Conservation (phyloP, 1,140 invertebrate species). For the Aphis craccivora region DNA sequence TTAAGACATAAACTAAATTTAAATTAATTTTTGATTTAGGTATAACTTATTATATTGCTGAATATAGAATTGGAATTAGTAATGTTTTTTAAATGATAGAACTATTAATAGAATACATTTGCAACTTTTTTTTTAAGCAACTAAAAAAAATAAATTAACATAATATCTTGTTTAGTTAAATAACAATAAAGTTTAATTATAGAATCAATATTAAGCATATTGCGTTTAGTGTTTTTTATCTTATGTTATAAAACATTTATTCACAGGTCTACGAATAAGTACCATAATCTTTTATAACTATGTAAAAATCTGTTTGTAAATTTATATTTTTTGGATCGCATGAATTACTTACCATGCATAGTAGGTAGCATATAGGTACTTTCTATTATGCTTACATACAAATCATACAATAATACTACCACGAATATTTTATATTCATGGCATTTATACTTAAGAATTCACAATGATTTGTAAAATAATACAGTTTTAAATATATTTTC, state of each 20-base stretch:
- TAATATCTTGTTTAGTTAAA: not conserved
- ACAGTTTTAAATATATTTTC: too few relatives aligned
- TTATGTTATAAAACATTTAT: not conserved
- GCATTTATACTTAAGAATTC: too few relatives aligned
- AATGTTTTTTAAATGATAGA: not conserved
- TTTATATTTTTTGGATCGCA: too few relatives aligned
- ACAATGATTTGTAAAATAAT: too few relatives aligned
- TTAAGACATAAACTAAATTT: not conserved
- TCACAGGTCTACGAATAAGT: not conserved
- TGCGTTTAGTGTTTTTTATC: not conserved
- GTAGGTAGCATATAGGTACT: too few relatives aligned
- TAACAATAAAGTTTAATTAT: not conserved
- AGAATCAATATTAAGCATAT: not conserved
- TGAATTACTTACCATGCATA: too few relatives aligned
- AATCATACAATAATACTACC: too few relatives aligned
- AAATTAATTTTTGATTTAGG: not conserved
- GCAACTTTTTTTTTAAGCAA: not conserved
- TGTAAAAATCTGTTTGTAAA: too few relatives aligned
- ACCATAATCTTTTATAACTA: too few relatives aligned
- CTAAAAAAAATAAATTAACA: not conserved
- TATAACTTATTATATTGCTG: not conserved
- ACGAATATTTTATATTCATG: too few relatives aligned
- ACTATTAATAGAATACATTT: not conserved
- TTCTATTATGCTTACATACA: too few relatives aligned
- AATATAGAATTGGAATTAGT: not conserved